Conservation (phyloP, 1,140 invertebrate genomes). For the Choristoneura fumiferana region DNA sequence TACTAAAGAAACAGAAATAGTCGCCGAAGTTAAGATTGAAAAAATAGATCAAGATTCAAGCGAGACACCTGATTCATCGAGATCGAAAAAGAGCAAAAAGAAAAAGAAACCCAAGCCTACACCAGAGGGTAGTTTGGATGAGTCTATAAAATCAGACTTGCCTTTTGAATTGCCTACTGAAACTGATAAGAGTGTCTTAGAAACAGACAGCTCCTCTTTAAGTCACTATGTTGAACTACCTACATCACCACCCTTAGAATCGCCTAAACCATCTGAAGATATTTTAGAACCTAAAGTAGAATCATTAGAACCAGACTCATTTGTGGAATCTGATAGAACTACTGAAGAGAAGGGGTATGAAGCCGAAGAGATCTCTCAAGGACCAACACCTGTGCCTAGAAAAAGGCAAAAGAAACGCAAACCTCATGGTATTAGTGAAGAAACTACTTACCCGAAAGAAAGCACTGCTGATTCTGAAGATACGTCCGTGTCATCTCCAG, state of each 20-base stretch:
- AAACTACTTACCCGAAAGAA: constrained; percentile 60
- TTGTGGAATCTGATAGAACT: constrained; percentile 54
- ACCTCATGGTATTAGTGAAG: constrained; percentile 51
- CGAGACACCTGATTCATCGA: constrained; percentile 27
- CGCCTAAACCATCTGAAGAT: constrained; percentile 56
- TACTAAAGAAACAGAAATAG: not conserved
- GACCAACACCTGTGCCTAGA: constrained; percentile 36
- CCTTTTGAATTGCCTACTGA: constrained; percentile 36
- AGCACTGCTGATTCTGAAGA: constrained; percentile 55
- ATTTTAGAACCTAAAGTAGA: constrained; percentile 30
- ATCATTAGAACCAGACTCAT: constrained; percentile 20
- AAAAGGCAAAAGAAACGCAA: constrained; percentile 63
- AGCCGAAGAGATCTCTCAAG: constrained; percentile 65
- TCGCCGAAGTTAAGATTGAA: constrained; percentile 4
- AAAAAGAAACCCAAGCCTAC: constrained; percentile 46
- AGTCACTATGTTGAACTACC: constrained; percentile 63
- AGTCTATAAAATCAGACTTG: constrained; percentile 37
- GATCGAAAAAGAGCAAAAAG: constrained; percentile 45
- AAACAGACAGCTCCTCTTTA: constrained; percentile 64
- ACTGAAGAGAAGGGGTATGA: constrained; percentile 66
- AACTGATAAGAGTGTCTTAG: constrained; percentile 50
- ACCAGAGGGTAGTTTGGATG: constrained; percentile 32
- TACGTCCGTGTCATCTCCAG: constrained; percentile 37
- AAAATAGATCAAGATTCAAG: constrained; percentile 23
- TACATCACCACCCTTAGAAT: constrained; percentile 47